Base-by-base conservation (phyloP, 2,888 invertebrate species). In the Yponomeuta plumbellus region DNA sequence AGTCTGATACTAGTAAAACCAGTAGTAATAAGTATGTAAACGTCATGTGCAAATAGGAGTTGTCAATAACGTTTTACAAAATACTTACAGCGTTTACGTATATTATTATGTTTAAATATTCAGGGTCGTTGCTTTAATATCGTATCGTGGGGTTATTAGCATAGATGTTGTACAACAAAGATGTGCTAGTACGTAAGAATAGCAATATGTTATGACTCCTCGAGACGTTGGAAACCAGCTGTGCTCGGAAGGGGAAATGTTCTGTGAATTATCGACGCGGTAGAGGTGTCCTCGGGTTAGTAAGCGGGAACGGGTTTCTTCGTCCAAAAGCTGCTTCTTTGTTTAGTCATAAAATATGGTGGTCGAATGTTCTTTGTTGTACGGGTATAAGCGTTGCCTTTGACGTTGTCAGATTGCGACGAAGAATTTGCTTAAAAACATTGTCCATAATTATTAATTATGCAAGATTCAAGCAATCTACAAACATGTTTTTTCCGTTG, bases 101-200 rank as follows among this genome's bases (percentile, higher is more conserved):
- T 52, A 52, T 17, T 52, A 52, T 34, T 34, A 34, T 57, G n/a
- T 13, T 59, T 22, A 59, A 22, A 21, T 59, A 59, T 59, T 59
- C 59, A 59, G 59, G 59, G 59, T 59, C 59, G 23, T 22, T 22
- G 59, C 44, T 52, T 52, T 52, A 52, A 52, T 52, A 52, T 52
- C 44, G 17, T 17, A 52, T 52, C 44, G 44, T 52, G 17, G 13
- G 44, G 17, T 17, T 52, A 52, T 52, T 52, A 17, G 44, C 44
- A 52, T 52, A 52, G 44, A 52, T 52, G 44, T 52, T 17, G 17
- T 52, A 52, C 44, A 17, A 52, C 44, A 52, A 52, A 52, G 44
- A 52, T 52, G 44, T 52, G 44, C 17, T 52, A 52, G 44, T 34
- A 10, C 8, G 34, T 52, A 52, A 52, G 44, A 52, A 52, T 52